Evolutionary conservation across 2,113 vertebrate genomes (phyloP).

Genomic region (Mus spicilegus): DNA sequence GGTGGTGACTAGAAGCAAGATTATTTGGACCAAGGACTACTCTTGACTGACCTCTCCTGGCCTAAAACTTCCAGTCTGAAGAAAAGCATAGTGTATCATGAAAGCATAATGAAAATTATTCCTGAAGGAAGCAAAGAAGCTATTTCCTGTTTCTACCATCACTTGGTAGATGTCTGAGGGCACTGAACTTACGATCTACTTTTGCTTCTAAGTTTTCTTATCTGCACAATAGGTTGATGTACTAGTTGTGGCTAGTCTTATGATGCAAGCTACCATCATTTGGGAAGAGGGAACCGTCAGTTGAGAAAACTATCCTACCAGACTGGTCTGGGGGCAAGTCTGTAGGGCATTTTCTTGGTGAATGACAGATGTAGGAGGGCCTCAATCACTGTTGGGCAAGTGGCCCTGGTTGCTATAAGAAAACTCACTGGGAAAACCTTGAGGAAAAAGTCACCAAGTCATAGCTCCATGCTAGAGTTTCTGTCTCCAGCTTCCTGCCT

Average conservation of each 20-base stretch:
- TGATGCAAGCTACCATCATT: background rate
- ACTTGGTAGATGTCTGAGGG: background rate
- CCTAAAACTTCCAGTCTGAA: constrained; percentile 9
- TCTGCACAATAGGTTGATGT: background rate
- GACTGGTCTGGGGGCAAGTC: background rate
- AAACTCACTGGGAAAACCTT: background rate
- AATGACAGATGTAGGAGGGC: background rate
- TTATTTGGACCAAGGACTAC: background rate
- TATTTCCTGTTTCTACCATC: background rate
- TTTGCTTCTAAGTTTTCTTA: constrained; percentile 27
- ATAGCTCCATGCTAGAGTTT: background rate
- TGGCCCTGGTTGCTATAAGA: background rate
- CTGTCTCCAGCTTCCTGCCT: background rate
- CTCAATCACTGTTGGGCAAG: background rate
- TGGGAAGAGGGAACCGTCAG: background rate
- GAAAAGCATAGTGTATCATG: background rate
- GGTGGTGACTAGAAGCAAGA: background rate
- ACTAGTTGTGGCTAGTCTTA: background rate
- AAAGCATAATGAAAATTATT: background rate
- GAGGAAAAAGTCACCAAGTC: background rate
- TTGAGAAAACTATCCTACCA: background rate
- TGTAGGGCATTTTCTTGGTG: background rate
- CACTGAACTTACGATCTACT: background rate
- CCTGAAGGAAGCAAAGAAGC: background rate
- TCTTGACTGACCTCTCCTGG: constrained; percentile 71